Evolutionary conservation across 2,888 invertebrate species (phyloP).

Genomic region (Pycnomerus fuliginosus): DNA sequence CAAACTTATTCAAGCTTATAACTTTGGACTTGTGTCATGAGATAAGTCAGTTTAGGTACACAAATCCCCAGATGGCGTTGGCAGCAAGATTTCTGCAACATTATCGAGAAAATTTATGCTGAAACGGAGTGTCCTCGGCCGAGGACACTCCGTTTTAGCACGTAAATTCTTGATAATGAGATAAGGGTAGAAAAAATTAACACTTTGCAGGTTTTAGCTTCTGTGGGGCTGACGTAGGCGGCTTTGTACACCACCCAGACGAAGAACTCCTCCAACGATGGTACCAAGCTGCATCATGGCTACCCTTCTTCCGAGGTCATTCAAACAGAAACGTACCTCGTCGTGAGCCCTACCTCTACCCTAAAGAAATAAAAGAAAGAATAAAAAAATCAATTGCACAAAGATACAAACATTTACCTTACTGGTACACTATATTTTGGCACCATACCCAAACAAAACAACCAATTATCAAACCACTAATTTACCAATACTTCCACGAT

Average conservation of each 20-base stretch:
- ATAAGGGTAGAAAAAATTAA: no score
- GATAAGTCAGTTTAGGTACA: no score
- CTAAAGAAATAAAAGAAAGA: constrained; percentile 65
- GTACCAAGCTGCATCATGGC: constrained; percentile 77
- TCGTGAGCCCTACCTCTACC: constrained; percentile 92
- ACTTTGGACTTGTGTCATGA: no score
- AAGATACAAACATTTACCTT: constrained; percentile 78
- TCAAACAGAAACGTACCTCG: constrained; percentile 92
- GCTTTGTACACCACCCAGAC: constrained; percentile 93
- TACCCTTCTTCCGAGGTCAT: constrained; percentile 93
- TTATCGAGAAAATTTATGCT: no score
- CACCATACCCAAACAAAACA: constrained; percentile 78
- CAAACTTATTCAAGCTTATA: no score
- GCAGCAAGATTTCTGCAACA: no score
- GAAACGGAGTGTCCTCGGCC: no score
- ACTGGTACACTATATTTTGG: constrained; percentile 88
- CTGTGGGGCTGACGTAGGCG: constrained; percentile 94
- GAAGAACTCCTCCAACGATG: constrained; percentile 77
- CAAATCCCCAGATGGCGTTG: no score
- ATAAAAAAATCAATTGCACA: constrained; percentile 62
- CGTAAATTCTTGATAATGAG: no score
- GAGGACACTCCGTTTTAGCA: no score
- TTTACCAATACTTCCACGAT: constrained; percentile 86
- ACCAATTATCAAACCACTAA: constrained; percentile 86
- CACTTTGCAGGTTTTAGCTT: constrained; percentile 82